Evolutionary conservation across 2,888 invertebrate genomes (phyloP).

Genomic region (Blastobasis adustella): DNA sequence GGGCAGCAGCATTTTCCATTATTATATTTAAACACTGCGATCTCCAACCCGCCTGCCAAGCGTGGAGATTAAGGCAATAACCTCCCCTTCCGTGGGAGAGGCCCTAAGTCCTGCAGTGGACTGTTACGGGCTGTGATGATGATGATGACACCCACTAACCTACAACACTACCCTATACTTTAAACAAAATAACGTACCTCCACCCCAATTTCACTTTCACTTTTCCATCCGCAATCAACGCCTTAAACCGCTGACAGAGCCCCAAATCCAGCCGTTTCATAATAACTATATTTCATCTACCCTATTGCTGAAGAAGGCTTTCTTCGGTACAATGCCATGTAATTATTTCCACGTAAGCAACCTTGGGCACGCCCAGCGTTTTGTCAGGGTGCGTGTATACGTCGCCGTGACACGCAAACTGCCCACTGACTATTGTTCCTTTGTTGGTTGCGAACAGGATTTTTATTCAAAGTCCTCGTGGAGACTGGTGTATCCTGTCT

Average conservation of each 20-base stretch:
- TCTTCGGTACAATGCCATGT: slow-evolving; percentile 3
- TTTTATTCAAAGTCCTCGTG: no score
- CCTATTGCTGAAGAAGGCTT: slow-evolving; percentile 4
- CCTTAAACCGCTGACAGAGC: no score
- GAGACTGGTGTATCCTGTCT: no score
- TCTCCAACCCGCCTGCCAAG: no score
- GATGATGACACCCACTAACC: no score
- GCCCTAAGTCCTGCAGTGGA: no score
- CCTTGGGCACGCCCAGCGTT: slow-evolving; percentile 31
- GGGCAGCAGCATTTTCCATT: no score
- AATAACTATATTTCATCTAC: slow-evolving; percentile 6
- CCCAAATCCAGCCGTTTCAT: background rate
- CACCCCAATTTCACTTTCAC: background rate
- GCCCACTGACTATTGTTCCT: slow-evolving; percentile 20
- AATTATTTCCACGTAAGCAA: slow-evolving; percentile 31
- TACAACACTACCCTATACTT: background rate
- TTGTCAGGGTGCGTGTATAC: slow-evolving; percentile 28
- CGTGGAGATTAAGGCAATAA: no score
- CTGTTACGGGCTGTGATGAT: no score
- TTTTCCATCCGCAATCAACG: background rate
- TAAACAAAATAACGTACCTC: background rate
- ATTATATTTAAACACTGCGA: no score
- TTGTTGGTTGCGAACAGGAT: no score
- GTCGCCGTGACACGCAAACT: slow-evolving; percentile 30
- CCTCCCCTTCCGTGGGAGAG: no score